These are phyloP conservation scores for Paramormyrops kingsleyae DNA, from an alignment of 2,113 vertebrate genomes.

Conservation along the genomic window DNA sequence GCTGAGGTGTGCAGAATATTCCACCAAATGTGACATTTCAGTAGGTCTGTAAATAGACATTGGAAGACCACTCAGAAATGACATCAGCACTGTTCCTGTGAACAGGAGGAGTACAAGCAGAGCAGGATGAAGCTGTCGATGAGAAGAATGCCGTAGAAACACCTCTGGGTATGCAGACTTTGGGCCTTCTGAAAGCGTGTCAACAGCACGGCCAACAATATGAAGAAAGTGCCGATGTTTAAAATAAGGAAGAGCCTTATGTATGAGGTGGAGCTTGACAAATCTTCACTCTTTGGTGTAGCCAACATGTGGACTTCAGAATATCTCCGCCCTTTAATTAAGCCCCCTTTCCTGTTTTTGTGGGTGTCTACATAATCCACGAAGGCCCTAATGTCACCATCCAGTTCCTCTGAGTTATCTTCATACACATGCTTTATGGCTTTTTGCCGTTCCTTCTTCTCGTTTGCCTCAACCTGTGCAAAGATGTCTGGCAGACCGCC, in stretches of 20 bases:
- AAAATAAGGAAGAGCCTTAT: constrained; percentile 85
- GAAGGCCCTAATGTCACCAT: constrained; percentile 77
- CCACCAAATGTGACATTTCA: constrained; percentile 16
- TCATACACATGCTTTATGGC: constrained; percentile 73
- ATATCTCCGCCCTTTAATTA: constrained; percentile 55
- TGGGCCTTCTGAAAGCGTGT: constrained; percentile 80
- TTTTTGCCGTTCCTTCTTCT: constrained; percentile 79
- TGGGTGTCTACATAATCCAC: constrained; percentile 77
- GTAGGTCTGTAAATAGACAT: neutral
- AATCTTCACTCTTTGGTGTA: constrained; percentile 54
- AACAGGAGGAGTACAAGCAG: constrained; percentile 91
- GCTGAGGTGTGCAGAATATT: constrained; percentile 34
- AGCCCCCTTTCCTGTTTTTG: constrained; percentile 61
- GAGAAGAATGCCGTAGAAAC: constrained; percentile 82
- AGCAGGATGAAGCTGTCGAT: constrained; percentile 86
- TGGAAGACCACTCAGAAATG: neutral
- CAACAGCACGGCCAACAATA: constrained; percentile 81
- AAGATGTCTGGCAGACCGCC: constrained; percentile 84
- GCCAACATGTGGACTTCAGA: constrained; percentile 64
- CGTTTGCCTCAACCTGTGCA: constrained; percentile 85
- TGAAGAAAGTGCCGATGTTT: constrained; percentile 90
- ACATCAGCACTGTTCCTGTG: constrained; percentile 76
- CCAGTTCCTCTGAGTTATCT: constrained; percentile 76
- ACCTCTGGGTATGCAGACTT: constrained; percentile 80
- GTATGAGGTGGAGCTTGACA: constrained; percentile 70